Conservation (phyloP, 2,797 vertebrate genomes). For the Eulemur rubriventer region DNA sequence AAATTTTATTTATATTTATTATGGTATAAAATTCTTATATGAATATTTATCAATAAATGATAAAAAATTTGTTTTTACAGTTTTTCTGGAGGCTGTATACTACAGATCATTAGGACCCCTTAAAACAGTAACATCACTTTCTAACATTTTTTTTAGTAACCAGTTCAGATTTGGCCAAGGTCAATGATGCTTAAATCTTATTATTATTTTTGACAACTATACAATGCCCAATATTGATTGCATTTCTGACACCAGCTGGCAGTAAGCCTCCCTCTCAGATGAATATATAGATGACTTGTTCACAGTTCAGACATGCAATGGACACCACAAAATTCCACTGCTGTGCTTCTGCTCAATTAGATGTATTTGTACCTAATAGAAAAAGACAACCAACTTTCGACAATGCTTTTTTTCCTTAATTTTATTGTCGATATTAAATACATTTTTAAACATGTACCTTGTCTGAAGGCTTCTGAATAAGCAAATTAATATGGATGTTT, state of each 20-base stretch:
- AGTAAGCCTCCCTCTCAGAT: conserved; percentile 11
- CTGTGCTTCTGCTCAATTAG: conserved; percentile 66
- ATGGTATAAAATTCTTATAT: background rate
- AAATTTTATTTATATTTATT: background rate
- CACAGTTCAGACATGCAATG: conserved; percentile 2
- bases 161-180: conserved; percentile 9
- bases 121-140: background rate
- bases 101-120: background rate
- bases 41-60: background rate
- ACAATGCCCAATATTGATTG: conserved; percentile 34
- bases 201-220: conserved; percentile 67
- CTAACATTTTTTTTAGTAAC: conserved; percentile 27
- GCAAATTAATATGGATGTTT: background rate
- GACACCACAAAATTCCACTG: conserved; percentile 41
- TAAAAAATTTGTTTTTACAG: background rate
- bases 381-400: conserved; percentile 8
- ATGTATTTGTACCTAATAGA: conserved; percentile 22
- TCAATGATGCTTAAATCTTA: conserved; percentile 50
- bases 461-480: background rate
- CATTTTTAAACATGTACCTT: background rate
- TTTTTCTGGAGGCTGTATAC: background rate
- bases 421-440: conserved; percentile 28
- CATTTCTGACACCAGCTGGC: conserved; percentile 58
- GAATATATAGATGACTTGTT: conserved; percentile 45
- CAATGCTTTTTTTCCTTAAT: background rate